phyloP scores from a whole-genome alignment of 92 coral and sea anemone species.

The Epizoanthus rinbou region DNA sequence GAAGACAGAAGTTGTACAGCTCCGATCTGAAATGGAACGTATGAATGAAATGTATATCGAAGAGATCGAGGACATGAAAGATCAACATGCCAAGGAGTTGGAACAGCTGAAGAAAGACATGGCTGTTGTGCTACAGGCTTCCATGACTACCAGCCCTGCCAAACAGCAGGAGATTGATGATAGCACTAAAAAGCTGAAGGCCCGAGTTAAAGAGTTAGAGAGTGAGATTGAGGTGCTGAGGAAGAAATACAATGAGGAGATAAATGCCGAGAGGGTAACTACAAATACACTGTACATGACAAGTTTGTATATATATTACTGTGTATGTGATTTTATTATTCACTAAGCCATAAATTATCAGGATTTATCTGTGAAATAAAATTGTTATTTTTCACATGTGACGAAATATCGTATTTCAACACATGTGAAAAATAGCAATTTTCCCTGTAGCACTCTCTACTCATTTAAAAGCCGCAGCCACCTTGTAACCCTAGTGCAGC shows the following conservation, averaged over 20 bases:
- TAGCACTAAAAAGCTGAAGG: slow-evolving; percentile 66
- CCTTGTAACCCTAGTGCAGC: no score
- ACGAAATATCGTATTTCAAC: no score
- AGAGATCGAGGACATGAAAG: slow-evolving; percentile 80
- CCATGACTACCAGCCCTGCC: slow-evolving; percentile 69
- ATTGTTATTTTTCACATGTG: no score
- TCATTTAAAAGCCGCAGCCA: no score
- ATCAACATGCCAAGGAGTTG: slow-evolving; percentile 78
- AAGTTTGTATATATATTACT: no score
- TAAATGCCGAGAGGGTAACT: slow-evolving; percentile 75
- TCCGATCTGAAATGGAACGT: slow-evolving; percentile 84
- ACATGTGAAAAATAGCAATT: no score
- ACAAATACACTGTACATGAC: no score
- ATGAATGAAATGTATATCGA: slow-evolving; percentile 85
- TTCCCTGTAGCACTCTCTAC: no score
- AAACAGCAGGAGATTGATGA: slow-evolving; percentile 61
- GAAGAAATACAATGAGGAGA: slow-evolving; percentile 79
- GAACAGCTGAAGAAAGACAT: slow-evolving; percentile 87
- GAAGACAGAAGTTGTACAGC: slow-evolving; percentile 80
- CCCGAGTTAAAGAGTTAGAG: slow-evolving; percentile 70
- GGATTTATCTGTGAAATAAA: no score
- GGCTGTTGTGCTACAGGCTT: slow-evolving; percentile 87
- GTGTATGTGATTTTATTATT: no score
- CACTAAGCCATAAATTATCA: no score
- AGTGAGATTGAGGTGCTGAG: slow-evolving; percentile 74